Base-by-base conservation (phyloP, 2,113 vertebrate genomes). In the Alces alces region DNA sequence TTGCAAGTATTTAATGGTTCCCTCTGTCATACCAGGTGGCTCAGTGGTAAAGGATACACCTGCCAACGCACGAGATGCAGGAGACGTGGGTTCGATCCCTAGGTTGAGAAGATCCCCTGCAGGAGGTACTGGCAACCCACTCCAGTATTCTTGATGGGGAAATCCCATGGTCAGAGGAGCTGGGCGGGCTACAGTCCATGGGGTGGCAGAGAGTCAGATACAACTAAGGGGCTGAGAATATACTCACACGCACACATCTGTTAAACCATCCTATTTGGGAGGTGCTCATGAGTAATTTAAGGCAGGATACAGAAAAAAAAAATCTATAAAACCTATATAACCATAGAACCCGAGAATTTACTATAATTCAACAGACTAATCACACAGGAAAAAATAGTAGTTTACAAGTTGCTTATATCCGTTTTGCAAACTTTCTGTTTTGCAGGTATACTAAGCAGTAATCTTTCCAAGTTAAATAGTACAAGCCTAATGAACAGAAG, bases 401-500 rank as follows among this genome's bases (percentile, higher is more conserved):
- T 23, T 88, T 73, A 60, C 30, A 43, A 88, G 58, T 85, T 96
- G 36, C 64, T 82, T 89, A 73, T 27, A 64, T 12, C 76, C 21
- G 2, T 83, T 89, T 83, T 52, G 60, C 61, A 92, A 73, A 92
- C 27, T 66, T 55, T 78, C 47, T 93, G 55, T 93, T 97, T 97
- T 96, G 60, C 91, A 93, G 80, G 66, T 97, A 76, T 8, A 92
- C 36, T 83, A 92, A 96, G 80, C 55, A 39, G 9, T 39, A 97
- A 93, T 87, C 33, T 95, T 47, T 27, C 88, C 64, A 93, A 80
- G 85, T 92, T 92, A 86, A 97, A 98, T 47, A 95, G 36, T 5
- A 30, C 47, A 82, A 93, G 55, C 45, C 93, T 96, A 93, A 90
- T 36, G 57, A 97, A 89, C 1, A 98, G 80, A 97, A 82, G 94